Conservation (phyloP, 2,797 vertebrate species). For the Gephyroberyx darwinii region DNA sequence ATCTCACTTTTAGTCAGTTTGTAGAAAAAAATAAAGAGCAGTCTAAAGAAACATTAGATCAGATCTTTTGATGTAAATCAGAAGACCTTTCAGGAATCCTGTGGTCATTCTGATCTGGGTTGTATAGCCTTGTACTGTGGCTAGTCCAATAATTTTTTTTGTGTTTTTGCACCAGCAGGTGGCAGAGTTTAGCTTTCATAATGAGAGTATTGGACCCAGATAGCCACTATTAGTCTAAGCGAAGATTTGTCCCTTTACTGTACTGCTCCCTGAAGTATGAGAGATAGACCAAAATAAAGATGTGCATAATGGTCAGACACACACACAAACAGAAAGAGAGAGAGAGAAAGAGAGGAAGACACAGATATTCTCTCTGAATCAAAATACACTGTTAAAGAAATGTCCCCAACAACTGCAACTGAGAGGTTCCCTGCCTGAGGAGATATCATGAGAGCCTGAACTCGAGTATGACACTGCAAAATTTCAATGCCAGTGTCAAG, state of each 20-base stretch:
- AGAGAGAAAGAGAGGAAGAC: neutral
- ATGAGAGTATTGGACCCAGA: conserved; percentile 7
- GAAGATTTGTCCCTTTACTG: neutral
- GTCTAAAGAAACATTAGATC: neutral
- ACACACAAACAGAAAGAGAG: neutral
- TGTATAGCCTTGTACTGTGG: neutral
- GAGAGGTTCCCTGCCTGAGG: neutral
- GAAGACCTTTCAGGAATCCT: neutral
- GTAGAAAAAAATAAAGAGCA: neutral
- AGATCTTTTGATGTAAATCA: neutral
- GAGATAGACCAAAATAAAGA: neutral
- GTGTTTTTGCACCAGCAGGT: conserved; percentile 66
- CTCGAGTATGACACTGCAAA: conserved; percentile 2
- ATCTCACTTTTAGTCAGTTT: neutral
- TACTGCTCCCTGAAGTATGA: neutral
- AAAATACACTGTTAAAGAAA: neutral
- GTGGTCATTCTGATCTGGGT: conserved; percentile 6
- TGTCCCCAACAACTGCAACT: conserved; percentile 4
- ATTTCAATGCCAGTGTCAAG: neutral
- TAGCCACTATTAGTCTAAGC: neutral
- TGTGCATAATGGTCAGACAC: neutral
- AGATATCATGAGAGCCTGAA: conserved; percentile 3
- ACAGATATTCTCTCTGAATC: neutral
- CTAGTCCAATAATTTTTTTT: conserved; percentile 20
- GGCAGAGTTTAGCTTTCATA: conserved; percentile 66